Base-by-base conservation (phyloP, 2,797 vertebrate species). In the Setipinna tenuifilis region DNA sequence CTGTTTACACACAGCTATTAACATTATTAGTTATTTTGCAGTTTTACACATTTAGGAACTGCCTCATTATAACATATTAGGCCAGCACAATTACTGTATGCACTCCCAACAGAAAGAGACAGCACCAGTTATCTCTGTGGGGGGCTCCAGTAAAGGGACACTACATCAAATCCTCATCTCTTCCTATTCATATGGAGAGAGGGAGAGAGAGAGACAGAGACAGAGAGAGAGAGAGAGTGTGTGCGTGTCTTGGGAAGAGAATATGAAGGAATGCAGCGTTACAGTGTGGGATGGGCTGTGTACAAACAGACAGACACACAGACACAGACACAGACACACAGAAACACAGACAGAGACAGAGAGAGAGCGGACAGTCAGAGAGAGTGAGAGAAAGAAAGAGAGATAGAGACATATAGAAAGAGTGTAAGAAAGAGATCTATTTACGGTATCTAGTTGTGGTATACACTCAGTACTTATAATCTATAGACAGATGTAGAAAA, bases 31-130 rank as follows among this genome's bases (percentile, higher is more conserved):
- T 65, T 65, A 23, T 65, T 65, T 65, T 25, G 25, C 9, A 25
- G 7, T 31, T 14, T 71, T 31, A 12, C 11, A 31, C 11, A 31
- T 10, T 21, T 71, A 23, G 28, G 65, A 71, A 71, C 65, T 31
- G 65, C 65, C 31, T 31, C 31, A 71, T 71, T 71, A 71, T 31
- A 25, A 71, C 65, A 71, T 31, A 71, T 71, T 71, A 71, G 16
- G 65, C 11, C 65, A 25, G 31, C 25, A 71, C 2, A 65, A 28
- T 65, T 25, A n/a, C n/a, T n/a, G n/a, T n/a, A 25, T 28, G 23
- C 62, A 12, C 23, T 71, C 65, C 25, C 65, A 16, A 71, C 25
- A 71, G 25, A 71, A 71, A 71, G 65, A 71, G 28, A 25, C 28
- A 71, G 65, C 11, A 71, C 65, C 25, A 71, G 65, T 71, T 71